phyloP scores from a whole-genome alignment of 2,113 vertebrate genomes.

The Pungitius pungitius region DNA sequence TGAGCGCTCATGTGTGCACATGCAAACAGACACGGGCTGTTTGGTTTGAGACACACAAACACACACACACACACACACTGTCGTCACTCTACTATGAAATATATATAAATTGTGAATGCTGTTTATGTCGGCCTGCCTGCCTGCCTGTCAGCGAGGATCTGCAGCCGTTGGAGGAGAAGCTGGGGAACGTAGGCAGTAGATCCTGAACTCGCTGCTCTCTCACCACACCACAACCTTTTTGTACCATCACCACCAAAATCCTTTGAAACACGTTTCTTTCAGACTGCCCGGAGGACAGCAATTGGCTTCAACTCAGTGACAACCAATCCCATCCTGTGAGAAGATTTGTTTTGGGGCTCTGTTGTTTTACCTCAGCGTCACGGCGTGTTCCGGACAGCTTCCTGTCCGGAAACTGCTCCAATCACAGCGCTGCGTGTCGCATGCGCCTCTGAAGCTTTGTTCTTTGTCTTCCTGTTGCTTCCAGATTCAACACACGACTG shows the following conservation, averaged over 20 bases:
- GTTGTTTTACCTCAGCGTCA: background rate
- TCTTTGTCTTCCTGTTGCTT: background rate
- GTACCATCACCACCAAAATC: background rate
- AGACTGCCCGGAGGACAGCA: background rate
- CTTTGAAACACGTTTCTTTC: background rate
- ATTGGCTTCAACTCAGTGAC: background rate
- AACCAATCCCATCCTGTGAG: background rate
- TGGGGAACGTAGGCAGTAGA: slow-evolving; percentile 1
- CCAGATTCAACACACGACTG: slow-evolving; percentile 43
- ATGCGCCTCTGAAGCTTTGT: slow-evolving; percentile 36
- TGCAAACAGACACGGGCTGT: slow-evolving; percentile 41
- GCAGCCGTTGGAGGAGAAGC: background rate
- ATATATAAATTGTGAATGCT: background rate
- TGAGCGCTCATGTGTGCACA: slow-evolving; percentile 40
- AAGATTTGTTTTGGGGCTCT: background rate
- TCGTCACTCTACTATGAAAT: slow-evolving; percentile 4
- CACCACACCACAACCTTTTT: background rate
- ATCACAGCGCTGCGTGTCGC: slow-evolving; percentile 41
- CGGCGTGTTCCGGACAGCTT: background rate
- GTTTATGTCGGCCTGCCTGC: background rate
- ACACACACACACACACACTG: no score
- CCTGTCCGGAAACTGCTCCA: slow-evolving; percentile 23
- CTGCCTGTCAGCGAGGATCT: slow-evolving; percentile 1
- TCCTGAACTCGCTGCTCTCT: background rate
- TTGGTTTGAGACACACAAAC: background rate